A percentile compares a stretch with the other conserved stretches of the same genome.
phyloP scores from a whole-genome alignment of 2,797 vertebrate genomes.

The Sebastes steindachneri region DNA sequence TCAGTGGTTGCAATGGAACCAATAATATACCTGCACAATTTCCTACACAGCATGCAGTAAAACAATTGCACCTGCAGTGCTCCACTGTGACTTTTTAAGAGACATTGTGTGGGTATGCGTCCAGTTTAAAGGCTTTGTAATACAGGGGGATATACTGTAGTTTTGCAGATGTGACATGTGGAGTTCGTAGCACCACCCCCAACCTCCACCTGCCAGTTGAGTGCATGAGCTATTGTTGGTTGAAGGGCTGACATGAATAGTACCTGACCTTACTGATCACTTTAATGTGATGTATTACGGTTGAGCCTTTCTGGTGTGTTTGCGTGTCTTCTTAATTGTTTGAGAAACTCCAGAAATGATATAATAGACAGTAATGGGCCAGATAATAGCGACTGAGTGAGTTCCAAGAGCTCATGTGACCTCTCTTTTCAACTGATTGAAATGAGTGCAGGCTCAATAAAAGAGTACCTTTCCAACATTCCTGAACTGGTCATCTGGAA shows the following conservation, averaged over 20 bases:
- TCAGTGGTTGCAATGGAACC: background rate
- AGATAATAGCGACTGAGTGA: constrained; percentile 6
- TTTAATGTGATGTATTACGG: background rate
- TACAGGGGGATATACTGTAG: background rate
- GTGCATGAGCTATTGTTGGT: background rate
- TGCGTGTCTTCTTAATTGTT: constrained; percentile 7
- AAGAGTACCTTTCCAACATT: constrained; percentile 60
- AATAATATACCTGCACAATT: background rate
- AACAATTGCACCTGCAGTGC: background rate
- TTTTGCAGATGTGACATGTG: constrained; percentile 6
- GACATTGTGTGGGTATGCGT: background rate
- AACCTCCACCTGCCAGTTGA: background rate
- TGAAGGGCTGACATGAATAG: background rate
- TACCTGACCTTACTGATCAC: background rate
- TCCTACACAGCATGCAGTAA: background rate
- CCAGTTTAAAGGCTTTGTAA: background rate
- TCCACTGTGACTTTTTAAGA: background rate
- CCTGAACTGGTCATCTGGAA: constrained; percentile 64
- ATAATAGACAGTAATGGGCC: constrained; percentile 1
- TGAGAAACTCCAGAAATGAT: constrained; percentile 23
- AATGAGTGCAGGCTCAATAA: constrained; percentile 50
- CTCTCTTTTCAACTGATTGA: constrained; percentile 39
- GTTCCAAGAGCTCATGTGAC: constrained; percentile 20
- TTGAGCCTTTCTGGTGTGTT: background rate
- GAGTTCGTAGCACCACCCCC: background rate